Conservation (phyloP, 2,797 vertebrate genomes). For the Thaleichthys pacificus region DNA sequence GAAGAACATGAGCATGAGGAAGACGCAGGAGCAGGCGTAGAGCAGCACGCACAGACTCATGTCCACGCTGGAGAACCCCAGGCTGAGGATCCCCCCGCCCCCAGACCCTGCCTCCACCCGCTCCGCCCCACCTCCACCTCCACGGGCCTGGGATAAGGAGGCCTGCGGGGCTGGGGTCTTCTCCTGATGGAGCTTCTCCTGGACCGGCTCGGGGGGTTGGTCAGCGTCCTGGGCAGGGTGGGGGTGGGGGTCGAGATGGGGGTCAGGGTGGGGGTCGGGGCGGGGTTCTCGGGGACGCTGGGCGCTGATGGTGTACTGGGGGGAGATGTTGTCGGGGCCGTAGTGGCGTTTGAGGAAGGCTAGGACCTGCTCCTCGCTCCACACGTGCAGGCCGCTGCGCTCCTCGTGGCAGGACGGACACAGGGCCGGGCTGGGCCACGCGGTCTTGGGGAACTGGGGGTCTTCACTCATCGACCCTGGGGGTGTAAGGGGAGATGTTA, state of each 20-base stretch:
- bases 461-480: conserved; percentile 90
- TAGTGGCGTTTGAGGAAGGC: conserved; percentile 86
- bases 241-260: conserved; percentile 9
- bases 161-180: conserved; percentile 6
- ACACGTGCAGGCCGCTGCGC: conserved; percentile 79
- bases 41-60: conserved; percentile 94
- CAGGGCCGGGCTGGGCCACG: conserved; percentile 87
- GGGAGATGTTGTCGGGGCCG: conserved; percentile 71
- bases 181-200: conserved; percentile 10
- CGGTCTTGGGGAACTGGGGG: conserved; percentile 86
- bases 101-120: conserved; percentile 43
- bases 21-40: conserved; percentile 85
- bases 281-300: conserved; percentile 19
- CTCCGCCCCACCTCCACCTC: rapidly evolving
- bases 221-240: neutral
- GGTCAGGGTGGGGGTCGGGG: neutral
- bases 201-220: conserved; percentile 2
- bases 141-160: neutral
- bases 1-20: conserved; percentile 93
- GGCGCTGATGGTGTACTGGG: conserved; percentile 58
- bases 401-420: conserved; percentile 89
- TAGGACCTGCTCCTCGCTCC: conserved; percentile 82
- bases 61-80: conserved; percentile 91
- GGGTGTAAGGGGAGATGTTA: neutral
- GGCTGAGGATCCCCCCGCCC: conserved; percentile 73